These are phyloP conservation scores for Thelaira solivaga DNA, from an alignment of 2,888 invertebrate genomes.

Conservation along the genomic window DNA sequence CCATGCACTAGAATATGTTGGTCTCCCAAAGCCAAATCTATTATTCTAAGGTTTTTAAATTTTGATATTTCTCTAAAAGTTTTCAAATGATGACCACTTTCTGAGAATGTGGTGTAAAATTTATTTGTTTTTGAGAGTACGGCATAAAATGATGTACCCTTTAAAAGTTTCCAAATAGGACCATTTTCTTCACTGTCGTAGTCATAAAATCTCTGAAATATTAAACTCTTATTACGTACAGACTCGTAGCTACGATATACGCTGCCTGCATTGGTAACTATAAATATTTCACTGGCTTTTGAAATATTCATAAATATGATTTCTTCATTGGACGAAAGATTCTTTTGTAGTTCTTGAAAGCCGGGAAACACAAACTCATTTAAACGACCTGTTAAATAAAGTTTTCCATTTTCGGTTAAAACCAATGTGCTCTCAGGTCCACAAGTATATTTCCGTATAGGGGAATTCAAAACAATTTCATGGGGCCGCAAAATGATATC, in stretches of 20 bases:
- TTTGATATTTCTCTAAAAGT: slow-evolving; percentile 77
- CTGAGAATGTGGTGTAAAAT: slow-evolving; percentile 76
- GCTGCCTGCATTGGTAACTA: slow-evolving; percentile 74
- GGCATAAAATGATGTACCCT: slow-evolving; percentile 74
- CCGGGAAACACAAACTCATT: slow-evolving; percentile 74
- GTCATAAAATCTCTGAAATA: slow-evolving; percentile 76
- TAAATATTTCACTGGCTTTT: slow-evolving; percentile 75
- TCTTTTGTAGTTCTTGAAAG: slow-evolving; percentile 74
- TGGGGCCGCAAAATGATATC: slow-evolving; percentile 64
- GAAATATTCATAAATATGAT: slow-evolving; percentile 76
- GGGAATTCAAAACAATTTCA: slow-evolving; percentile 71
- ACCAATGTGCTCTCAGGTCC: slow-evolving; percentile 76
- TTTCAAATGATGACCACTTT: slow-evolving; percentile 76
- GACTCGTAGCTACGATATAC: slow-evolving; percentile 75
- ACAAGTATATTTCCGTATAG: slow-evolving; percentile 73
- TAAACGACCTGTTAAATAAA: slow-evolving; percentile 73
- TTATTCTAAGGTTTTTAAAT: slow-evolving; percentile 73
- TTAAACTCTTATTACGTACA: slow-evolving; percentile 72
- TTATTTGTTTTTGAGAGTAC: slow-evolving; percentile 75
- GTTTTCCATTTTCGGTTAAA: slow-evolving; percentile 72
- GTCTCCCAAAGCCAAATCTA: slow-evolving; percentile 75
- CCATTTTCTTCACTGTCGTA: slow-evolving; percentile 77
- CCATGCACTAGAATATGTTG: slow-evolving; percentile 75
- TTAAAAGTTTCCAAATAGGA: slow-evolving; percentile 74
- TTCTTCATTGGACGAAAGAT: slow-evolving; percentile 72